Base-by-base conservation (phyloP, 2,888 invertebrate species). In the Drosophila neotestacea region DNA sequence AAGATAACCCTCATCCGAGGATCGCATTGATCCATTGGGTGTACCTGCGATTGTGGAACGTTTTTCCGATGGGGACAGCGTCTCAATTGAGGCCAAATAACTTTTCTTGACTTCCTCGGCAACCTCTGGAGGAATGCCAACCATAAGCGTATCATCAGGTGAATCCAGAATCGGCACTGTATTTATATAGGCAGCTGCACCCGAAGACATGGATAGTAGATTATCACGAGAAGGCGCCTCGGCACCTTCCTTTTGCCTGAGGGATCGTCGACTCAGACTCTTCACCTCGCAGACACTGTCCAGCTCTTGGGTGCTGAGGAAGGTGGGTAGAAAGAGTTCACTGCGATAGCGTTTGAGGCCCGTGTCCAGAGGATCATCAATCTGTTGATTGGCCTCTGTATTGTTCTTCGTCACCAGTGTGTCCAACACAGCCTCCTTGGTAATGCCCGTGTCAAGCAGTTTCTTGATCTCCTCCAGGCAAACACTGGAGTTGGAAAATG, bases 381-480 rank as follows among this genome's bases (percentile, higher is more conserved):
- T 93, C 70, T 92, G 92, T 62, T 92, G 93, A 83, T 93, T 93
- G 3, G 92, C 93, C 74, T 93, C 93, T 0, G 93, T 93, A 64
- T 93, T 93, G 64, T 90, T 92, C 55, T 92, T 92, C 27, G 93
- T 93, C 6, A 93, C 92, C 48, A 93, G 77, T 2, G 92, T 90
- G 62, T 93, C 92, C 4, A 93, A 79, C 3, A 93, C 92, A 1
- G 92, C 91, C 73, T 93, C 93, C 62, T 92, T 92, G 28, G 92
- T 90, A 7, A 92, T 94, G 7, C 96, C 95, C 69, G 94, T 95
- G 89, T 96, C 95, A 85, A 97, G 93, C 62, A 96, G 92, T 55
- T 93, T 94, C 84, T 95, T 94, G 9, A 96, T 93, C 93, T 94
- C 89, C 58, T 92, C 92, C 68, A 93, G 80, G 47, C 92, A 92